A percentile compares a stretch with the other conserved stretches of the same genome.
Evolutionary conservation across 2,113 vertebrate species (phyloP).

Genomic region (Scolopax mira): DNA sequence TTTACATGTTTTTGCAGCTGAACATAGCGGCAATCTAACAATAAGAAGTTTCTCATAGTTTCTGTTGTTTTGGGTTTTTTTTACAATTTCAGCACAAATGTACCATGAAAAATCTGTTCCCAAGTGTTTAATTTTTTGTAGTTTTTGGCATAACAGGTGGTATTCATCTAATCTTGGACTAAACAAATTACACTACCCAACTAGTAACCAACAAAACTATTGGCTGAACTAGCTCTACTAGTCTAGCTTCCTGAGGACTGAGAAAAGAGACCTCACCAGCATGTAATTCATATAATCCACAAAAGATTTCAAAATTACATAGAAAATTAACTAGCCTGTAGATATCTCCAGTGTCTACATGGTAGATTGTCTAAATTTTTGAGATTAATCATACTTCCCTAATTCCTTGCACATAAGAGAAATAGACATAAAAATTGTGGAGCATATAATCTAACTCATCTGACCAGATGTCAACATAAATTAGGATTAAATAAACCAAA

Average conservation of each 20-base stretch:
- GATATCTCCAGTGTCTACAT: background rate
- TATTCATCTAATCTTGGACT: background rate
- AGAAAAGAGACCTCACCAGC: background rate
- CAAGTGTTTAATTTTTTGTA: background rate
- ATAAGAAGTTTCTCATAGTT: background rate
- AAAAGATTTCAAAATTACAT: background rate
- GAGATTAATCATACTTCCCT: background rate
- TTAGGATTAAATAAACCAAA: background rate
- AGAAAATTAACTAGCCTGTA: background rate
- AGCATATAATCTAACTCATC: background rate
- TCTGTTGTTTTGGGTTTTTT: background rate
- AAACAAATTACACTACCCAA: background rate
- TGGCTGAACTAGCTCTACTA: background rate
- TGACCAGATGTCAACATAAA: background rate
- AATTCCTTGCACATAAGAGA: background rate
- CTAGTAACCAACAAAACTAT: background rate
- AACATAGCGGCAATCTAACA: background rate
- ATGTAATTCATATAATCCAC: background rate
- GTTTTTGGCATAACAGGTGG: background rate
- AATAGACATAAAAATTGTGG: background rate
- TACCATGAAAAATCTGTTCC: background rate
- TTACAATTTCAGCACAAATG: background rate
- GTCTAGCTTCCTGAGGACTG: background rate
- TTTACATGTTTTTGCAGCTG: background rate
- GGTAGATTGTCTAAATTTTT: background rate